Evolutionary conservation across 1,140 invertebrate genomes (phyloP).

Genomic region (Sitophilus oryzae): DNA sequence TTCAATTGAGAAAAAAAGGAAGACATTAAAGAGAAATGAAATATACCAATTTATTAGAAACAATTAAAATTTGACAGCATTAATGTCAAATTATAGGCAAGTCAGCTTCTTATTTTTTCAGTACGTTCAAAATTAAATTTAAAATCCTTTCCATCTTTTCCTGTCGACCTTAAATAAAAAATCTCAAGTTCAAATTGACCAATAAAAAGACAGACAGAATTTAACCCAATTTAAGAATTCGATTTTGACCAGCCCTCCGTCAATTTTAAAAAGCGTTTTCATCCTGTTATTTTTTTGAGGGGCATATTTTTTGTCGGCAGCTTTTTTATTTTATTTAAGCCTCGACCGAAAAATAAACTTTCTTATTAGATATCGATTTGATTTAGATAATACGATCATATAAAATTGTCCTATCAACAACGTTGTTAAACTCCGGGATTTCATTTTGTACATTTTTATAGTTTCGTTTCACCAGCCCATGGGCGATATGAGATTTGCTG

Average conservation of each 20-base stretch:
- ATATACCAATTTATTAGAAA: no score
- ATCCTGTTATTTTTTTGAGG: background rate
- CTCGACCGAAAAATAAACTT: slow-evolving; percentile 1
- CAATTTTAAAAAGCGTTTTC: slow-evolving; percentile 9
- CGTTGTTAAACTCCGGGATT: background rate
- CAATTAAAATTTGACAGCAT: no score
- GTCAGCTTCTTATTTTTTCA: no score
- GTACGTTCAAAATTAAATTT: no score
- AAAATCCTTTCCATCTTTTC: no score
- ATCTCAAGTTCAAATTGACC: slow-evolving; percentile 2
- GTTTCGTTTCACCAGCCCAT: background rate
- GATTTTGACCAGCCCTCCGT: slow-evolving; percentile 3
- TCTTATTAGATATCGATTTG: slow-evolving; percentile 6
- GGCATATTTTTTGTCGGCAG: background rate
- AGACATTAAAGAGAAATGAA: no score
- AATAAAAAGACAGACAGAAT: slow-evolving; percentile 4
- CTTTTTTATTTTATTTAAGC: slow-evolving; percentile 7
- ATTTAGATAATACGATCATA: slow-evolving; percentile 7
- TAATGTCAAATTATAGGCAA: no score
- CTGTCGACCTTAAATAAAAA: background rate
- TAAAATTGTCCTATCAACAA: slow-evolving; percentile 5
- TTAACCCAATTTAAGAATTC: slow-evolving; percentile 5
- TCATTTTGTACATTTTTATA: slow-evolving; percentile 8
- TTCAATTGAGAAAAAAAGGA: no score
- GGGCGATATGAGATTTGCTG: background rate